phyloP scores from a whole-genome alignment of 1,140 invertebrate genomes.

The Tyrophagus putrescentiae region DNA sequence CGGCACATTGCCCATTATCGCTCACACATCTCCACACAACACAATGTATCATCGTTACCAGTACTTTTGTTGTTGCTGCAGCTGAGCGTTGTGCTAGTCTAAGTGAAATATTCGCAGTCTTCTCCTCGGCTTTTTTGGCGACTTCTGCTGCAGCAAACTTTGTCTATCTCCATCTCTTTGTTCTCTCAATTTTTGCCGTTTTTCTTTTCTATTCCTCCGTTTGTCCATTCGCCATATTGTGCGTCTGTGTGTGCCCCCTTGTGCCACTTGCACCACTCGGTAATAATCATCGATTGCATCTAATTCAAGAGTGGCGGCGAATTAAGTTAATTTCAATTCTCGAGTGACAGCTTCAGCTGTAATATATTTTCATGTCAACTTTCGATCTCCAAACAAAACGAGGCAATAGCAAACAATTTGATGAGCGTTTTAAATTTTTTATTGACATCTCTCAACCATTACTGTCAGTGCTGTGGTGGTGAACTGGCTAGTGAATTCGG shows the following conservation, averaged over 20 bases:
- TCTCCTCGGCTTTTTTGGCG: background rate
- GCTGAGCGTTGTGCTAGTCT: too few species aligned
- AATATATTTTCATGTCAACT: background rate
- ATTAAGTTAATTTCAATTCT: slow-evolving; percentile 12
- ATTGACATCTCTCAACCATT: background rate
- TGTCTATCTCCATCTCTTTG: background rate
- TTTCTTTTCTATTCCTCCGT: too few species aligned
- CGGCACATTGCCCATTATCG: too few species aligned
- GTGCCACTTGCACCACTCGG: too few species aligned
- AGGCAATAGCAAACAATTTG: slow-evolving; percentile 10
- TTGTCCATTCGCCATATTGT: too few species aligned
- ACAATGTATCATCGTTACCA: slow-evolving; percentile 12
- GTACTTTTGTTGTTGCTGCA: background rate
- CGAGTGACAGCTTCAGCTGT: background rate
- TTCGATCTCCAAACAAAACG: background rate
- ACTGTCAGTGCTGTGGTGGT: background rate
- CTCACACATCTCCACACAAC: background rate
- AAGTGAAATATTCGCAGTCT: slow-evolving; percentile 3
- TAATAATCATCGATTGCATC: slow-evolving; percentile 2
- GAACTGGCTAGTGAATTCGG: too few species aligned
- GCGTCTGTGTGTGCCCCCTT: too few species aligned
- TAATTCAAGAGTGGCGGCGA: slow-evolving; percentile 4
- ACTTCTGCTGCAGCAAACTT: background rate
- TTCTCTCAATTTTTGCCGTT: too few species aligned
- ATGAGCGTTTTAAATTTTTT: background rate